Evolutionary conservation across 2,113 vertebrate species (phyloP), one percentile per base, ranked within the genome.

Genomic region (Pseudopodoces humilis): DNA sequence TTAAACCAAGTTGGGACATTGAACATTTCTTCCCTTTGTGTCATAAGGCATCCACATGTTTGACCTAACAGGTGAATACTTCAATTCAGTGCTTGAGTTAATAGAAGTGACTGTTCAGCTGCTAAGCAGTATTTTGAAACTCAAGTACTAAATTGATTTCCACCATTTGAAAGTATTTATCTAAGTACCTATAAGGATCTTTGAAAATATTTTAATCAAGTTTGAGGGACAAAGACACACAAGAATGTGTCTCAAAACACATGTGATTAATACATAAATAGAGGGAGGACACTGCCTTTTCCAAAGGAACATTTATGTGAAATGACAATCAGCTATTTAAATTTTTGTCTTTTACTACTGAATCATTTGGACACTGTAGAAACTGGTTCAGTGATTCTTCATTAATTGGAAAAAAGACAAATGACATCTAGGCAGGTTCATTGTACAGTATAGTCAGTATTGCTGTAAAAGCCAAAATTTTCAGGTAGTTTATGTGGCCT

Each of bases 151-250:
- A 89, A 93, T 22, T 81, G 56, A 85, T 67, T 86, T 83, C 15
- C 15, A 46, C 27, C n/a, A 86, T 83, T 81, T 68, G 44, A 52
- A 93, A 72, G 64, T 41, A 74, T 78, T 82, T 74, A 82, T 62
- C 39, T 79, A 87, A 85, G 58, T 30, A 37, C 24, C 64, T 47
- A 70, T 62, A 70, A 93, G n/a, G 30, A 91, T 75, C 39, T 95
- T 13, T 83, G 22, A 88, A 91, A 94, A 93, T 52, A 44, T 92
- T 92, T 84, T 92, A 68, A 92, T 76, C 39, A 93, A 44, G 35
- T 75, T 69, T 91, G n/a, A 88, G 44, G 90, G 63, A 52, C 1
- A 8, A 55, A 62, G 62, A 53, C 33, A 69, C 3, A 52, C 0
- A 81, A 80, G n/a, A 76, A 27, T 74, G 63, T 83, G 70, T 83